Conservation (phyloP, 2,888 invertebrate species). For the Helobdella robusta region DNA sequence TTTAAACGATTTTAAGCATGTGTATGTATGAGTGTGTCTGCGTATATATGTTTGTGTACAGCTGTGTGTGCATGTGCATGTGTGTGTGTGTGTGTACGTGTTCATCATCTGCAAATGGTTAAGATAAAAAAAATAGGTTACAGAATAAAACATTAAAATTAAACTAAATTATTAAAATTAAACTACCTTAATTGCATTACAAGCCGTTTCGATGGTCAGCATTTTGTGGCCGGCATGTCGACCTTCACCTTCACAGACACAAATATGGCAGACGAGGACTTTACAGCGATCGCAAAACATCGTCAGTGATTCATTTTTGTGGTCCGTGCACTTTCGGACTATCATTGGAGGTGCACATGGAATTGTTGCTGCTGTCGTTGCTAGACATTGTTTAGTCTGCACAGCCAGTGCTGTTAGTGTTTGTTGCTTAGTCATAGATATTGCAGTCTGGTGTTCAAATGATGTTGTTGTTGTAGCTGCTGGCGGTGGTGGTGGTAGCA, state of each 20-base stretch:
- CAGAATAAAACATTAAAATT: not conserved
- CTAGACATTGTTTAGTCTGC: not conserved
- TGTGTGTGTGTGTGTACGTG: slow-evolving; percentile 3
- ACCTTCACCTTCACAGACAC: slow-evolving; percentile 45
- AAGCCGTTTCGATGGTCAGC: slow-evolving; percentile 42
- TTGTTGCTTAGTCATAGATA: slow-evolving; percentile 21
- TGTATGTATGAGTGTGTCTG: slow-evolving; percentile 6
- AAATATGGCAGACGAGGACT: slow-evolving; percentile 42
- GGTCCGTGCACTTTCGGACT: slow-evolving; percentile 38
- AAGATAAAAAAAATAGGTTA: not conserved
- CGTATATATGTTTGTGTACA: not conserved
- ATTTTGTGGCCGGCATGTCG: slow-evolving; percentile 44
- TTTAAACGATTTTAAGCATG: no score
- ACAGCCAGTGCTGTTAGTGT: no score
- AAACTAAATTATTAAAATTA: not conserved
- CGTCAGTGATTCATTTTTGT: slow-evolving; percentile 38
- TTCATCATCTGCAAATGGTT: not conserved
- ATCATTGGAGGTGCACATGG: not conserved
- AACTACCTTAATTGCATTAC: slow-evolving; percentile 40
- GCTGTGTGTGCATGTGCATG: not conserved
- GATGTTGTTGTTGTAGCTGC: slow-evolving; percentile 1
- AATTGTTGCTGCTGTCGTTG: slow-evolving; percentile 22
- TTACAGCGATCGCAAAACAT: slow-evolving; percentile 44
- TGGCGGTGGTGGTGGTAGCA: not conserved
- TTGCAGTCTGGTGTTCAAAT: not conserved